phyloP scores from a whole-genome alignment of 2,113 vertebrate species.

The Sinocyclocheilus grahami region DNA sequence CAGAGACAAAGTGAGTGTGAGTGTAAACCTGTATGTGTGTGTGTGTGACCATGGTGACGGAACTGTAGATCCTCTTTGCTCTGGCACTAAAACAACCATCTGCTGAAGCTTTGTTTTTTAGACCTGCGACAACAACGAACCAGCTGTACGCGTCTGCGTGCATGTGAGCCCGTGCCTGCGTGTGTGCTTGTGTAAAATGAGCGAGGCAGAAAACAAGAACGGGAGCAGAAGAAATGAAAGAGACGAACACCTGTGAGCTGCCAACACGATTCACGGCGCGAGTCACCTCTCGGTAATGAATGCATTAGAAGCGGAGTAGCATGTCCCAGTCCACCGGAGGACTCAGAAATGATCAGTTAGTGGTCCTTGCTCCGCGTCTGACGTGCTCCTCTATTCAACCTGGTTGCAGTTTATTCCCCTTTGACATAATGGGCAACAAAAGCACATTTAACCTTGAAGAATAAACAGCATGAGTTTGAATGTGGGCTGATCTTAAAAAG shows the following conservation, averaged over 20 bases:
- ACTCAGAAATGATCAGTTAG: neutral
- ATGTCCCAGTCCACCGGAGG: neutral
- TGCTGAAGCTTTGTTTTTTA: slow-evolving; percentile 58
- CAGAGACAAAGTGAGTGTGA: slow-evolving; percentile 17
- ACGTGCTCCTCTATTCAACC: neutral
- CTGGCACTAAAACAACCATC: slow-evolving; percentile 56
- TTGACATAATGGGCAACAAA: slow-evolving; percentile 40
- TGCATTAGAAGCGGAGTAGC: slow-evolving; percentile 4
- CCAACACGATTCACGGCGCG: neutral
- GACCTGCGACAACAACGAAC: slow-evolving; percentile 57
- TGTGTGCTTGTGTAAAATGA: slow-evolving; percentile 8
- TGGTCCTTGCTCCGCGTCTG: neutral
- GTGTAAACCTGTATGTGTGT: slow-evolving; percentile 14
- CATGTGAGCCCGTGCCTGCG: slow-evolving; percentile 17
- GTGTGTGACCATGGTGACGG: slow-evolving; percentile 29
- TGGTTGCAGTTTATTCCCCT: slow-evolving; percentile 30
- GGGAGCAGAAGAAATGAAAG: slow-evolving; percentile 31
- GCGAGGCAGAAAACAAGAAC: slow-evolving; percentile 26
- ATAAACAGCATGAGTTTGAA: slow-evolving; percentile 50
- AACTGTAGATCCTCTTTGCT: slow-evolving; percentile 39
- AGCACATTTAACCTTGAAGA: slow-evolving; percentile 60
- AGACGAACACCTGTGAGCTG: slow-evolving; percentile 47
- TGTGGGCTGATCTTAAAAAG: slow-evolving; percentile 48
- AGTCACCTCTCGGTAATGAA: slow-evolving; percentile 11
- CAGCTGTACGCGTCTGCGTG: slow-evolving; percentile 48